A percentile compares a stretch with the other conserved stretches of the same genome.
Conservation (phyloP, 2,797 vertebrate genomes). For the Meda fulgida region DNA sequence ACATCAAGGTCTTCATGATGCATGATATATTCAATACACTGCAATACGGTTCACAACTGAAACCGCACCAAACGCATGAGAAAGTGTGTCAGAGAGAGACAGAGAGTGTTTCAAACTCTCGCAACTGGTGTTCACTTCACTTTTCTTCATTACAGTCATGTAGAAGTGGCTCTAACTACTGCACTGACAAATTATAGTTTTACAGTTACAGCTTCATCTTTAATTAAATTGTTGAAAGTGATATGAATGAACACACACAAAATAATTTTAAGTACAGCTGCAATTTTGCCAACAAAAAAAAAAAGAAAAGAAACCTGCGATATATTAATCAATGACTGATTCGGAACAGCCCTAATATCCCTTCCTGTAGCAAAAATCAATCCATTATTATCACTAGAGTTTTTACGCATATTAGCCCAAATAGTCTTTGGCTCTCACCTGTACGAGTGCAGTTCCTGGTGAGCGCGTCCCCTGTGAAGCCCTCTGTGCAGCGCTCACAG, state of each 20-base stretch:
- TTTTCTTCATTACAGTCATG: not conserved
- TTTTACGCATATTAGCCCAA: not conserved
- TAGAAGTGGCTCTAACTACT: not conserved
- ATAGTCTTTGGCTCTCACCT: slow-evolving; percentile 68
- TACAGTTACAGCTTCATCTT: not conserved
- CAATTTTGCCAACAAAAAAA: not conserved
- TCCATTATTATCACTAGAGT: not conserved
- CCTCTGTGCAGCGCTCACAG: slow-evolving; percentile 79
- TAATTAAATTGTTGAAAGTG: not conserved
- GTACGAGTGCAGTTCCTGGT: slow-evolving; percentile 76
- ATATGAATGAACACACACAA: not conserved
- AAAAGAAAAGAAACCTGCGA: not conserved
- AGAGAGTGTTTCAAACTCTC: not conserved
- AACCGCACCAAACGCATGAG: not conserved
- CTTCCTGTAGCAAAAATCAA: not conserved
- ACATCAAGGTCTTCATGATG: not conserved
- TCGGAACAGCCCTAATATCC: not conserved
- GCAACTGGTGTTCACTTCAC: not conserved
- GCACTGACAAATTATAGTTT: not conserved
- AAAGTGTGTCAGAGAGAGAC: not conserved
- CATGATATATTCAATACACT: not conserved
- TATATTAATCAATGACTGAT: not conserved
- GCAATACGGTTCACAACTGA: not conserved
- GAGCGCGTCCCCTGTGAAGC: slow-evolving; percentile 70
- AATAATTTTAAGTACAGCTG: not conserved